Evolutionary conservation across 2,888 invertebrate species (phyloP), one percentile per base, ranked within the genome.

Genomic region (Galerucella nymphaeae): DNA sequence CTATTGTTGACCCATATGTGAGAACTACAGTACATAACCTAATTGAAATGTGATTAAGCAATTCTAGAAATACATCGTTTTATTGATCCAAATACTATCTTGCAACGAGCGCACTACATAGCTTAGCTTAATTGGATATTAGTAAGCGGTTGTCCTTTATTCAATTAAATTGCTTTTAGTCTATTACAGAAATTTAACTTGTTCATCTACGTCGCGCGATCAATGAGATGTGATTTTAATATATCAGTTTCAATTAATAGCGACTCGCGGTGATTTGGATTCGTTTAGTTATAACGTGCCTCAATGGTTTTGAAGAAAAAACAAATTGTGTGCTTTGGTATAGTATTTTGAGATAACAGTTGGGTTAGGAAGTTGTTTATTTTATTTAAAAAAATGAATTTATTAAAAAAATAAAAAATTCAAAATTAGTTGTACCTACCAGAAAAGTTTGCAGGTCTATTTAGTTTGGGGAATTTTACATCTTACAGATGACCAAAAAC

Each of bases 81-180:
- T 77, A 79, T 79, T 74, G 78, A 79, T 78, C 78, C 68, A 66
- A 74, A 65, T 59, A 30, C 8, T 13, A 62, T 71, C 66, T 68
- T 70, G 72, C 70, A 72, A 71, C 69, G 67, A 58, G 55, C 42
- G 61, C 66, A 66, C 62, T 64, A n/a, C 72, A 63, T 53, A 41
- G 48, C 61, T 63, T 45, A 68, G 55, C 73, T 72, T 78, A 79
- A 79, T 78, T 78, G 79, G 79, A 79, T 79, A 77, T 77, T 72
- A 77, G 66, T 69, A 68, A 70, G 75, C 75, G 73, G 75, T 71
- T 68, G 70, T 30, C 70, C 76, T 79, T 79, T 77, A 78, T 79
- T 79, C 71, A 78, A 79, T 79, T 79, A 78, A 75, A 64, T 63
- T 50, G 59, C 50, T 65, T 72, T 76, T 63, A 66, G 72, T 71